A percentile compares a stretch with the other conserved stretches of the same genome.
Conservation (phyloP, 2,113 vertebrate genomes). For the Myrmecobius fasciatus region DNA sequence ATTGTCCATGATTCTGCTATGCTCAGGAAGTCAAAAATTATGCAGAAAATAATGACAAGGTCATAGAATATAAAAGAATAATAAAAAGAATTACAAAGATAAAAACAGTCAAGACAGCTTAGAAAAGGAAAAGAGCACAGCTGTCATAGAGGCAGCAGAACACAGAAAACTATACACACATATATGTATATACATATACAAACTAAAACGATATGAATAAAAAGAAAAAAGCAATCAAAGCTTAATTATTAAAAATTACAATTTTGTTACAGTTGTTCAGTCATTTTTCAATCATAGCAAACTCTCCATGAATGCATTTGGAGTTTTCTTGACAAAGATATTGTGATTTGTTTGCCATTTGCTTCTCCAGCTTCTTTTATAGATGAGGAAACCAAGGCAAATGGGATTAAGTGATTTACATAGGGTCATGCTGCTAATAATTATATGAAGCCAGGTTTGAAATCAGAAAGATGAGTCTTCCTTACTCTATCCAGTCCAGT, state of each 20-base stretch:
- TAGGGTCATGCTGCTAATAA: background rate
- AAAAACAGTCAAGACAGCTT: background rate
- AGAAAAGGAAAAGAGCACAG: background rate
- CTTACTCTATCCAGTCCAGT: background rate
- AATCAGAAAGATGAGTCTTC: background rate
- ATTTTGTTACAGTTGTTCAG: background rate
- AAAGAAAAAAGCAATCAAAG: background rate
- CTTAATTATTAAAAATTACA: background rate
- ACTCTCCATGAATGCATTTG: background rate
- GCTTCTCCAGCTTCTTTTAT: background rate
- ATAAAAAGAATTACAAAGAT: background rate
- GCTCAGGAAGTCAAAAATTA: background rate
- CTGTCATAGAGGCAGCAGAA: background rate
- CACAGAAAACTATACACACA: background rate
- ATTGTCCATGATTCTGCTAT: background rate
- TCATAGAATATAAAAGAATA: background rate
- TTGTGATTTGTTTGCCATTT: background rate
- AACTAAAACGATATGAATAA: background rate
- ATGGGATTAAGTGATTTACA: background rate
- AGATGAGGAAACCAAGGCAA: background rate
- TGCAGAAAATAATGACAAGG: background rate
- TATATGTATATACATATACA: background rate
- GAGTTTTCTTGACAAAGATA: background rate
- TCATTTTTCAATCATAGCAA: background rate
- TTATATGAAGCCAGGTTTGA: background rate